Evolutionary conservation across 2,113 vertebrate genomes (phyloP).

Genomic region (Rana temporaria): DNA sequence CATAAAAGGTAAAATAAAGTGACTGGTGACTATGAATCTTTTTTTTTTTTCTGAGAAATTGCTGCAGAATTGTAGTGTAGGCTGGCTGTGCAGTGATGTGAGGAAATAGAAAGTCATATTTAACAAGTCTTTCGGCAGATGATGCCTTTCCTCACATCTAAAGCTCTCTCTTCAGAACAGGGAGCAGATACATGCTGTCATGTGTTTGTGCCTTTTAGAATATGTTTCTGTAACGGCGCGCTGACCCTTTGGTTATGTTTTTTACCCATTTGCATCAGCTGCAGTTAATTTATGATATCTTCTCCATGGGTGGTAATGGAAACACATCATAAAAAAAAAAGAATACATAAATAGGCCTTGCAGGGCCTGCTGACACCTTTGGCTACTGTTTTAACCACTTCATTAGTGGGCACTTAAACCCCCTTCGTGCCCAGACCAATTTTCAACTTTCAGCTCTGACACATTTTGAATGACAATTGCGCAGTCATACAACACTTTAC

Average conservation of each 20-base stretch:
- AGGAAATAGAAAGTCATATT: constrained; percentile 41
- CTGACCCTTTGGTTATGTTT: constrained; percentile 46
- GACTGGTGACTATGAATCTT: constrained; percentile 9
- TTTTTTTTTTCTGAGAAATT: constrained; percentile 29
- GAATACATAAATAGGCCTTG: constrained; percentile 25
- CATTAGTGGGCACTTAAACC: no score
- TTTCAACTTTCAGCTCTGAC: no score
- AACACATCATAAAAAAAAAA: constrained; percentile 39
- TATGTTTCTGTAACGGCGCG: constrained; percentile 33
- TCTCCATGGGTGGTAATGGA: constrained; percentile 45
- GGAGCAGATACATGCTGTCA: constrained; percentile 31
- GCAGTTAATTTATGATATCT: constrained; percentile 47
- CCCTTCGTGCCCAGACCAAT: no score
- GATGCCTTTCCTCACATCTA: constrained; percentile 40
- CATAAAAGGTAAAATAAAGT: constrained; percentile 39
- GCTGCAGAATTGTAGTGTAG: constrained; percentile 32
- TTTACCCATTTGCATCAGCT: constrained; percentile 44
- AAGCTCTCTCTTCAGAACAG: constrained; percentile 28
- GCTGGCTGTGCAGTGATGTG: constrained; percentile 23
- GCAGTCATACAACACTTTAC: no score
- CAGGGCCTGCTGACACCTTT: constrained; percentile 15
- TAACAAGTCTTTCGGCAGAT: constrained; percentile 33
- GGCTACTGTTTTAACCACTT: constrained; percentile 19
- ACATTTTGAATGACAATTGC: no score
- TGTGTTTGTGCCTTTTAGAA: constrained; percentile 29